Evolutionary conservation across 2,113 vertebrate genomes (phyloP).

Genomic region (Tragulus kanchil): DNA sequence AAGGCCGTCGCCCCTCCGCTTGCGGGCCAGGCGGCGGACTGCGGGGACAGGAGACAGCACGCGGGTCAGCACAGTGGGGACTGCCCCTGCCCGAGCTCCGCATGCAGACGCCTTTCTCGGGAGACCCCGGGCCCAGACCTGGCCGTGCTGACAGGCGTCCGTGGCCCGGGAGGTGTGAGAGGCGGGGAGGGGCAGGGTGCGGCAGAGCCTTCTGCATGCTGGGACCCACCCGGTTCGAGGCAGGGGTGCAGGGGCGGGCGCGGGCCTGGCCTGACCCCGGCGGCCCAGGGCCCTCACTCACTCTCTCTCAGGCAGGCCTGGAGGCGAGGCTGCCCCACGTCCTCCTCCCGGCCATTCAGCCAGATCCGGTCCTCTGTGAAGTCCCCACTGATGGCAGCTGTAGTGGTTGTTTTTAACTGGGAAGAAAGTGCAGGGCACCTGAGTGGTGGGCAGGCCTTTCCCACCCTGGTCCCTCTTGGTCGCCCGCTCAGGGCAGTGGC

Average conservation of each 20-base stretch:
- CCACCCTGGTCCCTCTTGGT: background rate
- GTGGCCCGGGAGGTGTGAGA: rapidly evolving
- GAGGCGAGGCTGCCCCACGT: conserved; percentile 91
- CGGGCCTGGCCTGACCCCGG: background rate
- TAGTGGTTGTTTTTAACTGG: conserved; percentile 96
- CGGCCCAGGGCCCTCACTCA: conserved; percentile 75
- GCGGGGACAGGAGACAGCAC: background rate
- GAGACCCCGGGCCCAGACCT: background rate
- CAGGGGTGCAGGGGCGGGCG: background rate
- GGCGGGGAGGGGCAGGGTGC: background rate
- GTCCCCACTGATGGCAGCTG: conserved; percentile 90
- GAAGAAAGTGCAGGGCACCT: background rate
- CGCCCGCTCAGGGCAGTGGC: no score
- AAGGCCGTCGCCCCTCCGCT: conserved; percentile 85
- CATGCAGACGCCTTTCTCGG: rapidly evolving
- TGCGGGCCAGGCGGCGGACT: conserved; percentile 94
- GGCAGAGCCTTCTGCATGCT: background rate
- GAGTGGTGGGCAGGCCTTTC: rapidly evolving
- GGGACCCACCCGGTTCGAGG: rapidly evolving
- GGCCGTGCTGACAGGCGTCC: background rate
- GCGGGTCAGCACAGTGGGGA: rapidly evolving
- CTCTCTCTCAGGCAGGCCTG: conserved; percentile 96
- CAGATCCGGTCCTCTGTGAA: conserved; percentile 95
- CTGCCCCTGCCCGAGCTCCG: background rate
- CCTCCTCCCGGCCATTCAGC: conserved; percentile 94